Base-by-base conservation (phyloP, 2,888 invertebrate genomes). In the Lymantria dispar region DNA sequence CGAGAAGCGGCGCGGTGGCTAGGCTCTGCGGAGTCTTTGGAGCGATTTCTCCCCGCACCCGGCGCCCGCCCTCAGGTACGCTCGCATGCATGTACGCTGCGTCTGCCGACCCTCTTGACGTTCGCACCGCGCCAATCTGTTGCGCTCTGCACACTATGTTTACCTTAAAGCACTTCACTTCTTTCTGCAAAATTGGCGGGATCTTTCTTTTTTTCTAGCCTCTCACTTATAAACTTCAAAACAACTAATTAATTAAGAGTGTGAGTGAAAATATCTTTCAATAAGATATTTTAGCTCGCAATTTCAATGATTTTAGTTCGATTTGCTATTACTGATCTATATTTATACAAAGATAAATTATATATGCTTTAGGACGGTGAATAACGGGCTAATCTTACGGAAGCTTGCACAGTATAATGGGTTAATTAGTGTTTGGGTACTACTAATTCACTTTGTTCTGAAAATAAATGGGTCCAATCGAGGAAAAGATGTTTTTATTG, bases 131-230 rank as follows among this genome's bases (percentile, higher is more conserved):
- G 58, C 85, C 83, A 84, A 83, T 85, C 87, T 87, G 87, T 88
- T 88, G 88, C 88, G 88, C 86, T 81, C 76, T 83, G 81, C 85
- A 85, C 83, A 72, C 81, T 76, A 82, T 83, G 84, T 84, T 85
- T 82, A 83, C 80, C 69, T 72, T 68, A 51, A 63, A 61, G 67
- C 66, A 67, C 67, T 56, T 54, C 54, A 54, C 41, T 42, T 52
- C 56, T 59, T 71, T 58, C 47, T 45, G 46, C 51, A 56, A 54
- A 56, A 64, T 65, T 72, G 63, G 71, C 69, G 70, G 70, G 68
- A 61, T 56, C 50, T 57, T 58, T 54, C 61, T 50, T 57, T 56
- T 42, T 62, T 53, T 62, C 47, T 68, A 49, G 56, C 52, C 50
- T 62, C 57, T 62, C 39, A n/a, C 51, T 51, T 33, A 43, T 51